These are phyloP conservation scores for Lagocephalus sceleratus DNA, from an alignment of 2,797 vertebrate species.

Conservation along the genomic window DNA sequence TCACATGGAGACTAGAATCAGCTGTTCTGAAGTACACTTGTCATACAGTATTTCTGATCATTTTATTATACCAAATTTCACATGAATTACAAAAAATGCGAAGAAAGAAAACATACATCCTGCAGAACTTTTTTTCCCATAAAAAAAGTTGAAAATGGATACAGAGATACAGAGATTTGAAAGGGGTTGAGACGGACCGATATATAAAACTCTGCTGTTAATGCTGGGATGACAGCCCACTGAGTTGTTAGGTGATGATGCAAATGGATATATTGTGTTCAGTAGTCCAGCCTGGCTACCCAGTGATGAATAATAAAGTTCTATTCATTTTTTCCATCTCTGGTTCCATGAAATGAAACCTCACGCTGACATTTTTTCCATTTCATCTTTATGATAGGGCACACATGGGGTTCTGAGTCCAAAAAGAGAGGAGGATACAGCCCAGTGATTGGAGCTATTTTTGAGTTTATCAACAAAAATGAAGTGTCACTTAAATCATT, in stretches of 20 bases:
- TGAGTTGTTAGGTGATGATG: slow-evolving; percentile 56
- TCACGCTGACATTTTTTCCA: slow-evolving; percentile 26
- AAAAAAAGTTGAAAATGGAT: slow-evolving; percentile 16
- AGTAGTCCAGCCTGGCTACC: slow-evolving; percentile 53
- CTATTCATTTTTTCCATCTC: slow-evolving; percentile 60
- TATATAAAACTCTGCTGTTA: slow-evolving; percentile 61
- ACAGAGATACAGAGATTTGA: slow-evolving; percentile 35
- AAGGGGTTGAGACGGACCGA: slow-evolving; percentile 34
- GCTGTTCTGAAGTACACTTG: no score
- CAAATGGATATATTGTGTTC: slow-evolving; percentile 81
- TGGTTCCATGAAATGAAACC: slow-evolving; percentile 39
- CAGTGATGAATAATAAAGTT: slow-evolving; percentile 75
- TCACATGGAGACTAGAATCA: background rate
- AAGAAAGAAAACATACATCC: background rate
- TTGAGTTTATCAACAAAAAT: no score
- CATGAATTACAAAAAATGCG: no score
- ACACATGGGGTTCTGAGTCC: slow-evolving; percentile 14
- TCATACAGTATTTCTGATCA: background rate
- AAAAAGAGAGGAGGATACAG: slow-evolving; percentile 2
- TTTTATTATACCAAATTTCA: background rate
- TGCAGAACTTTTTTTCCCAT: background rate
- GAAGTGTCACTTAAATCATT: no score
- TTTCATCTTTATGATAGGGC: slow-evolving; percentile 32
- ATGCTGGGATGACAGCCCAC: slow-evolving; percentile 59
- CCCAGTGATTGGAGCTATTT: slow-evolving; percentile 8